Conservation (phyloP, 2,797 vertebrate genomes). For the Parauchenoglanis ngamensis region DNA sequence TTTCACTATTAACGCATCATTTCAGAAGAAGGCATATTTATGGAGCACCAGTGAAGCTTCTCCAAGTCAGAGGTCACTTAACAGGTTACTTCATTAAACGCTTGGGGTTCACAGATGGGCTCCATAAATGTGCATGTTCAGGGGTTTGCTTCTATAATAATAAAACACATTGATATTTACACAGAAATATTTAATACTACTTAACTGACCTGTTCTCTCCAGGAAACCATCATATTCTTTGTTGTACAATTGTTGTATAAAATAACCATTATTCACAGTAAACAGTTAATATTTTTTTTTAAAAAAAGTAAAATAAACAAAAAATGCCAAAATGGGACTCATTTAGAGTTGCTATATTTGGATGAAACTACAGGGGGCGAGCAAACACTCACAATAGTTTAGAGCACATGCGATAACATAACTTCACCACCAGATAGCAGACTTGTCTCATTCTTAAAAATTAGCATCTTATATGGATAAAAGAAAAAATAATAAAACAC, state of each 20-base stretch:
- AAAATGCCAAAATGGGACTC: neutral
- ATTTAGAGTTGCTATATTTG: neutral
- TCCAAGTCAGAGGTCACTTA: constrained; percentile 6
- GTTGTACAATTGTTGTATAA: neutral
- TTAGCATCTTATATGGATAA: neutral
- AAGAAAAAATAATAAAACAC: neutral
- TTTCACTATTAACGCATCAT: constrained; percentile 41
- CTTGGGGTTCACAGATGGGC: neutral
- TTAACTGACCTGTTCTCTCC: neutral
- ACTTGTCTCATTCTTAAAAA: constrained; percentile 5
- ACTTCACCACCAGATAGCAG: constrained; percentile 47
- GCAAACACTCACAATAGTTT: neutral
- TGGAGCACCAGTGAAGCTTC: constrained; percentile 36
- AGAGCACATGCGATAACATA: neutral
- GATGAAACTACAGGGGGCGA: constrained; percentile 14
- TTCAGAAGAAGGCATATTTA: constrained; percentile 49
- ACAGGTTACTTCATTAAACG: neutral
- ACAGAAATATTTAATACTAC: neutral
- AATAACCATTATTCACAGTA: neutral
- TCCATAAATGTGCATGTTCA: neutral
- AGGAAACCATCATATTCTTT: too few species aligned
- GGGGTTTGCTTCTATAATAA: neutral
- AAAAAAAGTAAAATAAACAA: too few species aligned
- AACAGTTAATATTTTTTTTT: too few species aligned
- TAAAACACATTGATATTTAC: neutral